Evolutionary conservation across 2,113 vertebrate genomes (phyloP).

Genomic region (Solenodon paradoxus): DNA sequence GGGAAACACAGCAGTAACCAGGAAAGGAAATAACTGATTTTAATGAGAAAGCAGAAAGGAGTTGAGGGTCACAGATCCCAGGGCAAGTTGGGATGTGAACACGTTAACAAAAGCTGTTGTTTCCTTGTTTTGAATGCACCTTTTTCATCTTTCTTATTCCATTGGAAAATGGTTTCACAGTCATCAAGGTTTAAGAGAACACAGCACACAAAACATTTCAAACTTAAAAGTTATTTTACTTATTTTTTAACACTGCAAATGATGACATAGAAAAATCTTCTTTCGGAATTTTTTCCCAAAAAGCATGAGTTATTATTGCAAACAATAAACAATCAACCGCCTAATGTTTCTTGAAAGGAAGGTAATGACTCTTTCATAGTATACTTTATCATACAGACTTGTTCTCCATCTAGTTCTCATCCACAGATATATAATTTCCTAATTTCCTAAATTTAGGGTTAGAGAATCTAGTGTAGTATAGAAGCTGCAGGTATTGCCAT

Average conservation of each 20-base stretch:
- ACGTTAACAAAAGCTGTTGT: neutral
- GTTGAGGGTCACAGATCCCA: neutral
- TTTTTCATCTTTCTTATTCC: neutral
- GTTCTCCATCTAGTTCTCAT: neutral
- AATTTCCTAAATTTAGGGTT: neutral
- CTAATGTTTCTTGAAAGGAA: neutral
- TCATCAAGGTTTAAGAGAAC: neutral
- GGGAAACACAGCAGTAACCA: neutral
- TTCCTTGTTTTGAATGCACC: neutral
- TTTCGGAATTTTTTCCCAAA: neutral
- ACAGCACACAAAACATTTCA: neutral
- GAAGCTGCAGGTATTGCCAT: neutral
- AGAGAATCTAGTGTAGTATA: neutral
- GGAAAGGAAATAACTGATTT: neutral
- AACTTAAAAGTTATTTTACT: neutral
- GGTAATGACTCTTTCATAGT: neutral
- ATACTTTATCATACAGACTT: neutral
- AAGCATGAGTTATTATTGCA: neutral
- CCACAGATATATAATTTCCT: neutral
- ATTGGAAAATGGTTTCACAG: neutral
- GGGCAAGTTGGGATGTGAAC: accelerated
- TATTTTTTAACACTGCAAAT: neutral
- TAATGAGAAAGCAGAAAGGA: too few relatives aligned
- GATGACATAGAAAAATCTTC: neutral
- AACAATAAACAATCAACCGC: neutral